These are phyloP conservation scores for Babylonia areolata DNA, from an alignment of 1,140 invertebrate genomes.

Conservation along the genomic window DNA sequence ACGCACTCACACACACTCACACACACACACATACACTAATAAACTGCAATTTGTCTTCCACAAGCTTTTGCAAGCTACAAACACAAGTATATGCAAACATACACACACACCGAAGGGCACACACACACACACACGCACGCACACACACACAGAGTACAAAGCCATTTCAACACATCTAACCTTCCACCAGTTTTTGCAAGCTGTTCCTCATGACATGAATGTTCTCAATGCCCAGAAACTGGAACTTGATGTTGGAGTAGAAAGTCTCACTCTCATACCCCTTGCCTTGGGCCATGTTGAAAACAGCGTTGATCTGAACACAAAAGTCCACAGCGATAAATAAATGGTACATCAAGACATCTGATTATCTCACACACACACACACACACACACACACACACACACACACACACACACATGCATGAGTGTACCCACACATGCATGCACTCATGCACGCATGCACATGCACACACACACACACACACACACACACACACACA, in stretches of 20 bases:
- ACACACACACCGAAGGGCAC: not conserved
- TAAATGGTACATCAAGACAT: no score
- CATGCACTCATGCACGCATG: not conserved
- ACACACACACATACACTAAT: not conserved
- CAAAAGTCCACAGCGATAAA: constrained; percentile 33
- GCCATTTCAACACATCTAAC: constrained; percentile 78
- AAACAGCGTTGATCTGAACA: constrained; percentile 97
- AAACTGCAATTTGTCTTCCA: no score
- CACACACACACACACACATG: not conserved
- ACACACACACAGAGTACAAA: no score
- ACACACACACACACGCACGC: not conserved
- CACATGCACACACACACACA: not conserved
- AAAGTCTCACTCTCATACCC: constrained; percentile 99
- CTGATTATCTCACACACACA: not conserved
- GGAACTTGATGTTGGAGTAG: constrained; percentile 99
- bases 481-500: constrained; percentile 5
- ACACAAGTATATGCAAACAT: no score
- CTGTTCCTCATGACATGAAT: constrained; percentile 99
- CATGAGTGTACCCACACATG: not conserved
- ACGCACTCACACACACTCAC: not conserved
- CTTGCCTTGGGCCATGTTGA: constrained; percentile 98
- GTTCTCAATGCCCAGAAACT: constrained; percentile 99
- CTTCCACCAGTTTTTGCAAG: constrained; percentile 94
- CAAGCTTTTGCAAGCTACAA: no score
- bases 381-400: not conserved